These are phyloP conservation scores for Falco novaeseelandiae DNA, from an alignment of 2,797 vertebrate genomes.

Conservation along the genomic window DNA sequence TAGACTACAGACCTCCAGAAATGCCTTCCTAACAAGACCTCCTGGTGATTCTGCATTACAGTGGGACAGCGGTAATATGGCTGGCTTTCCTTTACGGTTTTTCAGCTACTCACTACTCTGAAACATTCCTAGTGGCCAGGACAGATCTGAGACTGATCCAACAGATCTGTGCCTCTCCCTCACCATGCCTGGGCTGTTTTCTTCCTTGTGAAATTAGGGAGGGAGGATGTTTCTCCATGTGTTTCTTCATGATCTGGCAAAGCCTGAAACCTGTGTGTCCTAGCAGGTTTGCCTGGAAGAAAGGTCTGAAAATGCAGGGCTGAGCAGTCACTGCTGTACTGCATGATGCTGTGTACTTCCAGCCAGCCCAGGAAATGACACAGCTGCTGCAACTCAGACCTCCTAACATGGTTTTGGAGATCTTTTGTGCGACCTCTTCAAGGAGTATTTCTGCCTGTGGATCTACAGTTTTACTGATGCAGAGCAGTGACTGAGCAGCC, in stretches of 20 bases:
- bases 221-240: not conserved
- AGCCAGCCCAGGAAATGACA: not conserved
- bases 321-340: not conserved
- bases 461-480: not conserved
- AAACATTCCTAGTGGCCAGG: not conserved
- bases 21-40: not conserved
- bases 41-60: not conserved
- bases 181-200: not conserved
- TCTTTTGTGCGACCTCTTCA: not conserved
- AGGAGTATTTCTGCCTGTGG: not conserved
- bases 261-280: not conserved
- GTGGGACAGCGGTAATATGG: not conserved
- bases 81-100: not conserved
- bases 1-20: not conserved
- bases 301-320: not conserved
- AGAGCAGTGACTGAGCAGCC: not conserved
- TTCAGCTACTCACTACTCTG: not conserved
- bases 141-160: not conserved
- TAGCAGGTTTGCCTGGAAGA: not conserved
- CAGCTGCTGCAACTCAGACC: not conserved
- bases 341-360: not conserved
- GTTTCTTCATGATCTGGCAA: not conserved
- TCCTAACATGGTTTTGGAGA: not conserved
- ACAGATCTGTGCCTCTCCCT: not conserved
- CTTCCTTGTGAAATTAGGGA: accelerated